A percentile compares a stretch with the other conserved stretches of the same genome.
Evolutionary conservation across 2,888 invertebrate genomes (phyloP).

Genomic region (Hydriomena furcata): DNA sequence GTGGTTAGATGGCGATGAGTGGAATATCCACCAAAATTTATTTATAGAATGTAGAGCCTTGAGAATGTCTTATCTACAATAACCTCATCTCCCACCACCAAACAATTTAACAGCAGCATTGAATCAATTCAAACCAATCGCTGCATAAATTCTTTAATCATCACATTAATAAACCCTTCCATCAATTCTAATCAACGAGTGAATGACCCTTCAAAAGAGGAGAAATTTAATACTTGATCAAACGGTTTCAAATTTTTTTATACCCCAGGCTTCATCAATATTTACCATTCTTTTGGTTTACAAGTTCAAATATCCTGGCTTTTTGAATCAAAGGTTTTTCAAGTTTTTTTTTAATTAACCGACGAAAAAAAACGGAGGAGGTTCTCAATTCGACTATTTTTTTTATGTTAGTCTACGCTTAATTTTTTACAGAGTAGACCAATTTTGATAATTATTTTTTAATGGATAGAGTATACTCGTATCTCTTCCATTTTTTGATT

Average conservation of each 20-base stretch:
- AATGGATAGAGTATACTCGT: too few species aligned
- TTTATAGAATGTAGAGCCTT: too few species aligned
- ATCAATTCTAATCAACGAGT: slow-evolving; percentile 24
- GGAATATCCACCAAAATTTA: too few species aligned
- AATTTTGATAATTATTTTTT: too few species aligned
- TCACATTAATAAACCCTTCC: slow-evolving; percentile 30
- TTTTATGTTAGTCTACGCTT: too few species aligned
- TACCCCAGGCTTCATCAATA: slow-evolving; percentile 5
- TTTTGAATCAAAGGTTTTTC: slow-evolving; percentile 4
- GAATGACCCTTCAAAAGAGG: slow-evolving; percentile 2
- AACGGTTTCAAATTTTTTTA: neutral
- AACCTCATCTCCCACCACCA: neutral
- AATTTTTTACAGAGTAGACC: too few species aligned
- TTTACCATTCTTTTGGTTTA: slow-evolving; percentile 4
- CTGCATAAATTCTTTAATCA: slow-evolving; percentile 33
- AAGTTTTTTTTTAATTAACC: too few species aligned
- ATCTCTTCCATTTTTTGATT: too few species aligned
- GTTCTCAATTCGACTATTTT: too few species aligned
- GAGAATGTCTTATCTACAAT: slow-evolving; percentile 28
- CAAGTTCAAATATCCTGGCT: slow-evolving; percentile 1
- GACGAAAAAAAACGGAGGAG: too few species aligned
- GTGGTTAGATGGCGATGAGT: too few species aligned
- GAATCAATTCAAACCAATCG: slow-evolving; percentile 54
- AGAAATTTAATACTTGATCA: slow-evolving; percentile 1
- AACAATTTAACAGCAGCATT: slow-evolving; percentile 33